A percentile compares a stretch with the other conserved stretches of the same genome.
phyloP scores from a whole-genome alignment of 2,797 vertebrate species.

The Karalla daura region DNA sequence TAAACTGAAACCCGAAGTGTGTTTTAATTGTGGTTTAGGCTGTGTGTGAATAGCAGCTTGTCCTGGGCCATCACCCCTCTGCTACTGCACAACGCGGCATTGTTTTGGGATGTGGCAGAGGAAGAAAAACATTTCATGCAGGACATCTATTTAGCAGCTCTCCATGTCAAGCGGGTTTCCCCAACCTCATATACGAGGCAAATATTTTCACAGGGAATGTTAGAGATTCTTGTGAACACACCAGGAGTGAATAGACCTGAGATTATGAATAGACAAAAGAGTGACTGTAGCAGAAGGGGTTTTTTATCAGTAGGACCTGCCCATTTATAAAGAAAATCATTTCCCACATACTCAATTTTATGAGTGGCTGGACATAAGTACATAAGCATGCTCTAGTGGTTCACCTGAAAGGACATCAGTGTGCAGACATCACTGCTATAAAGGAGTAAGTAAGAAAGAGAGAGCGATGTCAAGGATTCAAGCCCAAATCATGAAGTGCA shows the following conservation, averaged over 20 bases:
- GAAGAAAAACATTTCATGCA: conserved; percentile 55
- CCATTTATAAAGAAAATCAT: conserved; percentile 22
- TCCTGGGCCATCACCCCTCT: conserved; percentile 26
- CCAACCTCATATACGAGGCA: conserved; percentile 57
- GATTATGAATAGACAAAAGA: conserved; percentile 65
- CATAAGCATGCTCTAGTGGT: conserved; percentile 5
- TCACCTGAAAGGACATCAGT: conserved; percentile 15
- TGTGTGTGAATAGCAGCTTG: conserved; percentile 55
- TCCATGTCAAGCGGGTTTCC: conserved; percentile 53
- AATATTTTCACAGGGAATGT: conserved; percentile 70
- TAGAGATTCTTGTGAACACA: conserved; percentile 48
- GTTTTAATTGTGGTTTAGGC: conserved; percentile 45
- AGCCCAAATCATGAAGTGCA: neutral
- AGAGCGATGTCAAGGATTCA: neutral
- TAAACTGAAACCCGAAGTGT: conserved; percentile 52
- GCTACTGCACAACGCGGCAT: conserved; percentile 63
- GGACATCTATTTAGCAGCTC: conserved; percentile 53
- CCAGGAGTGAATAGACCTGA: conserved; percentile 22
- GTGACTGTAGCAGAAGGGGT: conserved; percentile 29
- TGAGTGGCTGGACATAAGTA: conserved; percentile 24
- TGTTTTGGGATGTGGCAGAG: conserved; percentile 60
- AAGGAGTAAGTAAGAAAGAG: neutral
- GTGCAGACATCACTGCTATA: neutral
- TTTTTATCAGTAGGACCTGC: conserved; percentile 28
- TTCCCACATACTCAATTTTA: conserved; percentile 17